Base-by-base conservation (phyloP, 2,888 invertebrate species). In the Thereva unica region DNA sequence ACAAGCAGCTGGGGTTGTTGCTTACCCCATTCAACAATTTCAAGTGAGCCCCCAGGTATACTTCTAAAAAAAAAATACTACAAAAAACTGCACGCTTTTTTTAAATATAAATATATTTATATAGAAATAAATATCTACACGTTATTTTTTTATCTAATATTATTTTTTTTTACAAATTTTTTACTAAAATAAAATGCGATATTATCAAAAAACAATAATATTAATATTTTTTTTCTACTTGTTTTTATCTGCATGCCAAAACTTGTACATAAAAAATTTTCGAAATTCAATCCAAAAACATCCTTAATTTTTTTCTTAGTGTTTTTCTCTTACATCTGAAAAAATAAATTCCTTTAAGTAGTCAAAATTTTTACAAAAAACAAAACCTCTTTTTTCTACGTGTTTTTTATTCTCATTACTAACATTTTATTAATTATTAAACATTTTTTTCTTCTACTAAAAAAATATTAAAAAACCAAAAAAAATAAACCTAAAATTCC, bases 21-120 rank as follows among this genome's bases (percentile, higher is more conserved):
- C 91, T 78, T 93, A 93, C 81, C 93, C 94, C 64, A 92, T 94
- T 82, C 94, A 94, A 84, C 94, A 93, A 83, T 95, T 93, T 84
- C 94, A 94, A 86, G 93, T 92, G 75, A 81, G 81, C 79, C 81
- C 81, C 74, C 81, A 81, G 81, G 81, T 81, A 80, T 73, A 78
- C 76, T 67, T 38, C 23, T 23, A 23, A 23, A 23, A 23, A 23
- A 23, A 23, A 64, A 45, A 53, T 34, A 38, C 37, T 47, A n/a
- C 10, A 10, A 35, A 37, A 35, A 9, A 4, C 9, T 54, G 59
- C 65, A 56, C 45, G 55, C 52, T 57, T 61, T 64, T 52, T n/a
- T 35, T 34, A 47, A 47, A 56, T 55, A 42, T 64, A 23, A 12
- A 12, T 6, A 4, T 7, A 12, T 41, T 2, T 42, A 3, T 9